Evolutionary conservation across 2,797 vertebrate species (phyloP), one percentile per base, ranked within the genome.

Genomic region (Lacerta bilineata): DNA sequence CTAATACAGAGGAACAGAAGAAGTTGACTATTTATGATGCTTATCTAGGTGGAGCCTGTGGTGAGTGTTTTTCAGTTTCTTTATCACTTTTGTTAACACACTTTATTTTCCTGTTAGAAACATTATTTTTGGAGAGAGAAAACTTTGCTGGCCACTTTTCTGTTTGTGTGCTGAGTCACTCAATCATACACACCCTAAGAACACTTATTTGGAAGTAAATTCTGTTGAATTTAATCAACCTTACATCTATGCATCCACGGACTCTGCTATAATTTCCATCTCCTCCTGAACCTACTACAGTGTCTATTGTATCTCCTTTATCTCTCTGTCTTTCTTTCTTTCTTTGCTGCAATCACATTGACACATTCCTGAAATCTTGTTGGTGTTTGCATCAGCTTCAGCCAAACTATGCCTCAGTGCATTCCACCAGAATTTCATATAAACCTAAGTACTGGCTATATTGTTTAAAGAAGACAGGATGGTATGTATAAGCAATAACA

Each of bases 21-120:
- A 83, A 39, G 25, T 13, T 23, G 72, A 25, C 61, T n/a, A 25
- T 59, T 55, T 69, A 6, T 55, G 23, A 59, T 55, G 64, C 11
- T 39, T 68, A 15, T 68, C 50, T 83, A 29, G n/a, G 6, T 41
- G 72, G 81, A 71, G 46, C 46, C 43, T 29, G 27, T 29, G 43
- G 43, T 55, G n/a, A 36, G n/a, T 69, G 10, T 88, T 77, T 77
- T 43, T 41, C 11, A 27, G 64, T 68, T 76, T 75, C 55, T 76
- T 55, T 78, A 59, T 77, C 80, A 55, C 15, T 68, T 88, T 83
- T 82, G 59, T 66, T 74, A 76, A 75, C 6, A 41, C n/a, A 61
- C 36, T 71, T 87, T 69, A 4, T 76, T 79, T 87, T 82, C 71
- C 80, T 87, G 55, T 75, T 75, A 64, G 41, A 86, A 86, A 82